Base-by-base conservation (phyloP, 2,113 vertebrate genomes). In the Otus sunia region DNA sequence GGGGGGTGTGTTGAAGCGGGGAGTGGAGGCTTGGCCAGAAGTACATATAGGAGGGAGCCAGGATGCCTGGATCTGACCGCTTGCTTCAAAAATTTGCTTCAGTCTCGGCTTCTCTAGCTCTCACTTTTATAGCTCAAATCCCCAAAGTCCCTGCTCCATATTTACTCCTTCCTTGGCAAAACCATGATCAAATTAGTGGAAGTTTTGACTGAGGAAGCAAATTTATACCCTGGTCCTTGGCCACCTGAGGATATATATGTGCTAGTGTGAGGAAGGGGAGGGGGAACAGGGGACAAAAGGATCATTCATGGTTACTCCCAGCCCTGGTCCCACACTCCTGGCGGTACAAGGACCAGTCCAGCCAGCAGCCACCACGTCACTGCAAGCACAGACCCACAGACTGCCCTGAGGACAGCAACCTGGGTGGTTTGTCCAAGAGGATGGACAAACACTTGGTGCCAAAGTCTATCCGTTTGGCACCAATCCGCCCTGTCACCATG, bases 121-220 rank as follows among this genome's bases (percentile, higher is more conserved):
- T 94, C 19, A 60, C 30, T 93, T 92, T 94, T 84, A 93, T 62
- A 90, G 88, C 71, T 86, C 78, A 94, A 94, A 93, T 91, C 66
- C 88, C 89, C 49, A 37, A 78, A 94, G 91, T 49, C 88, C 43
- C 80, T 71, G 77, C 60, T 92, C 83, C 73, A 17, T 97, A 94
- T 96, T 96, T 93, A 96, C 86, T 93, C 45, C 81, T 95, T 93
- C 83, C 83, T 92, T 94, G 83, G 80, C 83, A 95, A 95, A 96
- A 88, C 73, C 64, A 62, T 94, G 83, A 93, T 76, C 86, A 95
- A 97, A 94, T 93, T 91, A 95, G 92, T 87, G 92, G 83, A 94
- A 85, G 95, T 92, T 96, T 95, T 94, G 86, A 92, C 86, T 71
- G 76, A 96, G 55, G 52, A 93, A 92, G 68, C 76, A 88, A 93